Evolutionary conservation across 30 jellyfish, hydroid and myxozoan genomes (phyloP), one percentile per base, ranked within the genome.

Genomic region (Pelagia noctiluca): DNA sequence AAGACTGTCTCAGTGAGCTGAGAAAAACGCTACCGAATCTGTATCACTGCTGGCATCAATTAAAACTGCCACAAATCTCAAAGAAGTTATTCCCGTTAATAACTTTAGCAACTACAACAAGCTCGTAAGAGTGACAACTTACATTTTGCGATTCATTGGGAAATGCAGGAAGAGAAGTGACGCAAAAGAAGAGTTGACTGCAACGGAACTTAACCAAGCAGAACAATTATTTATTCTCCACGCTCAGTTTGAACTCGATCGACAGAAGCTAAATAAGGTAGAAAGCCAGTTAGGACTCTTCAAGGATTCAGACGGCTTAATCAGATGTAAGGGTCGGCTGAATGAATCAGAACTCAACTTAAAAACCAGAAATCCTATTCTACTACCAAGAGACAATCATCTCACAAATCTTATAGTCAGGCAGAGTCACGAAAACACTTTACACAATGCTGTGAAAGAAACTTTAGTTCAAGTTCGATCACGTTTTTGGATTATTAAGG

Each of bases 391-490:
- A 25, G 38, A 73, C 2, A 29, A 31, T 37, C 48, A n/a, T 2
- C 68, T 35, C 67, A 42, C 57, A 42, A 16, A 42, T 16, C 16
- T 42, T 8, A 42, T 42, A 42, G 16, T 42, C 16, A 8, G 57
- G 8, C 57, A 42, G 57, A 5, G 57, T 42, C 57, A 42, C 57
- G 16, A 42, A 8, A 42, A 42, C 57, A 16, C 16, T 16, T 0
- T 35, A 63, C 76, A 84, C 63, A 61, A 71, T 38, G 79, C 78
- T 10, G 28, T 34, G 1, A 60, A 32, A 32, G 81, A 53, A 72
- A 84, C 95, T 19, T 50, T 84, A 38, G 83, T 70, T 22, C 89
- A 84, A 26, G 65, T 71, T 16, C 26, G 89, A 35, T 53, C 95
- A 1, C 81, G 88, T 2, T 84, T 84, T 34, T 84, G 95, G 95